Conservation (phyloP, 2,888 invertebrate species). For the Carterocephalus palaemon region DNA sequence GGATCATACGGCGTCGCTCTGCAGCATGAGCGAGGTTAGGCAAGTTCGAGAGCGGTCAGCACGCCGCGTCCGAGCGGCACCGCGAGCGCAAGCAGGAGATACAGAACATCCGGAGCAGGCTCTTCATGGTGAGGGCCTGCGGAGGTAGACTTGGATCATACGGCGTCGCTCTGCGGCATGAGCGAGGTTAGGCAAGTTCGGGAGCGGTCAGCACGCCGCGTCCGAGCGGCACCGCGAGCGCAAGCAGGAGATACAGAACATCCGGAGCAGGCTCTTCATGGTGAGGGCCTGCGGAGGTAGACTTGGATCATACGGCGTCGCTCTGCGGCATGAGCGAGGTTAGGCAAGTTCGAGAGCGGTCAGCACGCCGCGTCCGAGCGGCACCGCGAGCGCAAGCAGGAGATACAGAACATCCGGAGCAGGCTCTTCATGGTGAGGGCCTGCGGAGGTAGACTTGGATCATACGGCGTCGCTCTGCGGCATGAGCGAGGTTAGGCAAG, state of each 20-base stretch:
- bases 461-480: no score
- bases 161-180: conserved; percentile 90
- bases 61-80: conserved; percentile 80
- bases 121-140: conserved; percentile 91
- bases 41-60: conserved; percentile 86
- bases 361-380: conserved; percentile 79
- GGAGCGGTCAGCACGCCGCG: conserved; percentile 79
- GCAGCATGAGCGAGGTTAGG: conserved; percentile 91
- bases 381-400: conserved; percentile 91
- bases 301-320: no score
- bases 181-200: conserved; percentile 91
- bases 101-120: conserved; percentile 88
- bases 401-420: conserved; percentile 91
- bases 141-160: no score
- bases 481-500: no score
- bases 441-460: no score
- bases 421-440: conserved; percentile 89
- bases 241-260: conserved; percentile 93
- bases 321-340: conserved; percentile 91
- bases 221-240: conserved; percentile 87
- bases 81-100: conserved; percentile 93
- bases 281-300: no score
- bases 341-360: conserved; percentile 88
- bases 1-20: no score
- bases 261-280: conserved; percentile 90